Conservation (phyloP, 2,797 vertebrate species). For the Helarctos malayanus region DNA sequence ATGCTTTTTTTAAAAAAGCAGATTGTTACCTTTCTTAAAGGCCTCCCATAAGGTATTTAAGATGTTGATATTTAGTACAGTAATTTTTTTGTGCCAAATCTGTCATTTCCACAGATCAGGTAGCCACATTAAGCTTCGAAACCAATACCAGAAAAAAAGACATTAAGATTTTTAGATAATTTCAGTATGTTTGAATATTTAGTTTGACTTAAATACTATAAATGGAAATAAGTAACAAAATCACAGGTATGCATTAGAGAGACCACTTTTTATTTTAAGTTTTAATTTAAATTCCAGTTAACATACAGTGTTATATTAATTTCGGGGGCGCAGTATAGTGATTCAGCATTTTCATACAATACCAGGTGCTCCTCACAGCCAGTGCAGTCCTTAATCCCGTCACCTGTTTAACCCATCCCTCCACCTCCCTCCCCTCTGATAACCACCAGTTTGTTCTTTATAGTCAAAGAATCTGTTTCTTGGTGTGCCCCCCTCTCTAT, state of each 20-base stretch:
- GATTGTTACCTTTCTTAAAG: background rate
- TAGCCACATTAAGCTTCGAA: background rate
- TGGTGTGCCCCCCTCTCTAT: background rate
- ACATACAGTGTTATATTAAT: background rate
- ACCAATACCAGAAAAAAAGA: background rate
- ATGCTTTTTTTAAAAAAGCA: background rate
- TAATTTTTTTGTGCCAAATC: background rate
- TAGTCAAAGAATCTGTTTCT: background rate
- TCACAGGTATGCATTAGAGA: background rate
- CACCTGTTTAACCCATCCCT: background rate
- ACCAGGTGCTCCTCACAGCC: background rate
- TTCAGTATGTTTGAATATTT: background rate
- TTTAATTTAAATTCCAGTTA: background rate
- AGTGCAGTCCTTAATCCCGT: background rate
- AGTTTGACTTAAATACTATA: background rate
- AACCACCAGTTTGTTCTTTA: background rate
- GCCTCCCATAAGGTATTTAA: background rate
- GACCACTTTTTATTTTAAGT: background rate
- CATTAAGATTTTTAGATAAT: background rate
- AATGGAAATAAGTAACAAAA: constrained; percentile 2
- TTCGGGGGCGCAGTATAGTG: background rate
- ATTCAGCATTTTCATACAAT: background rate
- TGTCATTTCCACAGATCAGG: background rate
- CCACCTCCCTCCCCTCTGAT: background rate
- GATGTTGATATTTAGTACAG: background rate